Evolutionary conservation across 2,113 vertebrate genomes (phyloP).

Genomic region (Hippocampus zosterae): DNA sequence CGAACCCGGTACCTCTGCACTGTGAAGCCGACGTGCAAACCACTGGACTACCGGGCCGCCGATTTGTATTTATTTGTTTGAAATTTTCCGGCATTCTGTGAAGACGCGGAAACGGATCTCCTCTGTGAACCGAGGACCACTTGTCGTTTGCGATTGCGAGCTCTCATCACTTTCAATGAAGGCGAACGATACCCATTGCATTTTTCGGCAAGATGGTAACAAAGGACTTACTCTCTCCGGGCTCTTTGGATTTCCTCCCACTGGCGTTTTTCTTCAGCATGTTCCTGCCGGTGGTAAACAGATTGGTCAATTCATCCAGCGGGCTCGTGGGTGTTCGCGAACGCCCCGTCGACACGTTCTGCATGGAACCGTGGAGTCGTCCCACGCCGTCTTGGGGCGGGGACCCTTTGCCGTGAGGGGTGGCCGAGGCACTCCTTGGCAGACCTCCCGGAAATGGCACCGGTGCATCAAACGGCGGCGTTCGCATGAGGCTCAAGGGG

Average conservation of each 20-base stretch:
- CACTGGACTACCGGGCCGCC: no score
- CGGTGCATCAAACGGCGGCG: conserved; percentile 84
- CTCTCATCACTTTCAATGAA: not conserved
- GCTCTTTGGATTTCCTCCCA: conserved; percentile 90
- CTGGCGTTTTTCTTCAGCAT: conserved; percentile 92
- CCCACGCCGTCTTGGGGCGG: conserved; percentile 82
- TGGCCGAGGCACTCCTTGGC: conserved; percentile 86
- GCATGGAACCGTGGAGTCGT: conserved; percentile 80
- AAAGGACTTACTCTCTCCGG: conserved; percentile 85
- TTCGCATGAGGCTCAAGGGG: conserved; percentile 94
- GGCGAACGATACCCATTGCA: not conserved
- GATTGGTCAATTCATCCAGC: conserved; percentile 93
- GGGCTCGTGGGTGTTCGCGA: conserved; percentile 94
- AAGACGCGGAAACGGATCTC: no score
- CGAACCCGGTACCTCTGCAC: no score
- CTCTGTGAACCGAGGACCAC: not conserved
- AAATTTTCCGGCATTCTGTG: not conserved
- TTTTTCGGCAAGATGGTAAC: not conserved
- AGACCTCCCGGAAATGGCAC: conserved; percentile 81
- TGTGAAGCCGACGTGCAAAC: no score
- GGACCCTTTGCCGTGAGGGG: conserved; percentile 82
- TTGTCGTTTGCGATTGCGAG: not conserved
- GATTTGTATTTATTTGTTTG: no score
- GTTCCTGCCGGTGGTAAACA: conserved; percentile 94
- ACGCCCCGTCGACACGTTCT: conserved; percentile 79